These are phyloP conservation scores for Desmodus rotundus DNA, from an alignment of 2,113 vertebrate species.

Conservation along the genomic window DNA sequence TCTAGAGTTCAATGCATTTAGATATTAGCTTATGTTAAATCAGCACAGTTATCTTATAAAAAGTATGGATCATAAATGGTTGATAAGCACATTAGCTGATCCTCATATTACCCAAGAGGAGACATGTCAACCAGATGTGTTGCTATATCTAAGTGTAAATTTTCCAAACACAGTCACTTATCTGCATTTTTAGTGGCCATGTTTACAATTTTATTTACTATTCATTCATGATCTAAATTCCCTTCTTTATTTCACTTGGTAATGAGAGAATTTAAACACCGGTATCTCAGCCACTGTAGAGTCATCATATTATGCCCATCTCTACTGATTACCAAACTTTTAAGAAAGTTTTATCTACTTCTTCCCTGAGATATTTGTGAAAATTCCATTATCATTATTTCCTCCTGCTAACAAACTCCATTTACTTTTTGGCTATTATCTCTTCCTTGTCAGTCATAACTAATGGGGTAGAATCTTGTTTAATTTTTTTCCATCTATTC, in stretches of 20 bases:
- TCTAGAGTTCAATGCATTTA: not conserved
- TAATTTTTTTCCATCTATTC: slow-evolving; percentile 57
- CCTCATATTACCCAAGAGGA: slow-evolving; percentile 4
- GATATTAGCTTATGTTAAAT: slow-evolving; percentile 32
- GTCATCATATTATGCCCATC: not conserved
- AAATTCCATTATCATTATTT: slow-evolving; percentile 62
- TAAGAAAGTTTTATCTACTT: slow-evolving; percentile 31
- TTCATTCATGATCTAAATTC: slow-evolving; percentile 2
- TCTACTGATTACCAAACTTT: slow-evolving; percentile 43
- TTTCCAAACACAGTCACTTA: slow-evolving; percentile 5
- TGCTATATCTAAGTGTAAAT: slow-evolving; percentile 20
- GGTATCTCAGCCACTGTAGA: not conserved
- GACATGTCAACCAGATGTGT: not conserved
- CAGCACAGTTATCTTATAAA: slow-evolving; percentile 53
- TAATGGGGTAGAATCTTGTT: slow-evolving; percentile 63
- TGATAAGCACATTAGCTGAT: slow-evolving; percentile 38
- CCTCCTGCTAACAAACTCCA: slow-evolving; percentile 57
- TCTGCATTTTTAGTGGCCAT: slow-evolving; percentile 20
- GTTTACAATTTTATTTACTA: slow-evolving; percentile 2
- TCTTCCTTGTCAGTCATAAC: slow-evolving; percentile 68
- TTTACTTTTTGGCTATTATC: slow-evolving; percentile 63
- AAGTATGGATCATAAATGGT: slow-evolving; percentile 34
- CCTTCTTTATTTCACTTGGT: not conserved
- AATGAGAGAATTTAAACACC: slow-evolving; percentile 30
- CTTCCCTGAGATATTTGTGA: slow-evolving; percentile 49